Conservation (phyloP, 2,888 invertebrate species). For the Deladenus siricidicola region DNA sequence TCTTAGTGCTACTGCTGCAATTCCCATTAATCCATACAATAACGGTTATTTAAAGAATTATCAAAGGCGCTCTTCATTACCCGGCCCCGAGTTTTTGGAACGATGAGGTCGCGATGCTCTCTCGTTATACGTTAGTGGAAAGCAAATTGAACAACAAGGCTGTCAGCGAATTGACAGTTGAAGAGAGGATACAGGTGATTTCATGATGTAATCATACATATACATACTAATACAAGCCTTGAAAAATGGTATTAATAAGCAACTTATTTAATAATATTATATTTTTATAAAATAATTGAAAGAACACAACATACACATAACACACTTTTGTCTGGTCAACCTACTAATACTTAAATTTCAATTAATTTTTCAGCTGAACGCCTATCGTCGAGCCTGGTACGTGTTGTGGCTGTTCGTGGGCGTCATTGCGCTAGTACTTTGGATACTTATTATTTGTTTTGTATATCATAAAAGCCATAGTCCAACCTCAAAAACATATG, state of each 20-base stretch:
- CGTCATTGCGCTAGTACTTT: constrained; percentile 43
- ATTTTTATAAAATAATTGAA: too few relatives aligned
- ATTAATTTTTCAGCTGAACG: constrained; percentile 30
- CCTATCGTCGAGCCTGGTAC: constrained; percentile 50
- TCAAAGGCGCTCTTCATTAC: constrained; percentile 45
- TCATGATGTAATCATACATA: background rate
- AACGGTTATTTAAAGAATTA: constrained; percentile 28
- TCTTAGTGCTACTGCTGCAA: background rate
- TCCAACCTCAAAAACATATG: constrained; percentile 40
- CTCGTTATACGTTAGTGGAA: constrained; percentile 22
- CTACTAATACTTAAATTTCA: background rate
- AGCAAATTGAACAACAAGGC: constrained; percentile 23
- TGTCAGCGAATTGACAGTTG: constrained; percentile 36
- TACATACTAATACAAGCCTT: too few relatives aligned
- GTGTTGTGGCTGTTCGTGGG: constrained; percentile 52
- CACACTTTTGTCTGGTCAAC: too few relatives aligned
- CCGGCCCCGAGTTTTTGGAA: constrained; percentile 52
- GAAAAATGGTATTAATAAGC: too few relatives aligned
- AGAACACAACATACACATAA: too few relatives aligned
- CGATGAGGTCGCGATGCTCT: constrained; percentile 32
- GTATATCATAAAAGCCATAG: constrained; percentile 37
- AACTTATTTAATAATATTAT: too few relatives aligned
- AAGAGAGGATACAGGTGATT: constrained; percentile 40
- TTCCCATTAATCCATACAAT: background rate
- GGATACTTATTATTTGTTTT: constrained; percentile 43